Evolutionary conservation across 2,113 vertebrate species (phyloP).

Genomic region (Tinamus guttatus): DNA sequence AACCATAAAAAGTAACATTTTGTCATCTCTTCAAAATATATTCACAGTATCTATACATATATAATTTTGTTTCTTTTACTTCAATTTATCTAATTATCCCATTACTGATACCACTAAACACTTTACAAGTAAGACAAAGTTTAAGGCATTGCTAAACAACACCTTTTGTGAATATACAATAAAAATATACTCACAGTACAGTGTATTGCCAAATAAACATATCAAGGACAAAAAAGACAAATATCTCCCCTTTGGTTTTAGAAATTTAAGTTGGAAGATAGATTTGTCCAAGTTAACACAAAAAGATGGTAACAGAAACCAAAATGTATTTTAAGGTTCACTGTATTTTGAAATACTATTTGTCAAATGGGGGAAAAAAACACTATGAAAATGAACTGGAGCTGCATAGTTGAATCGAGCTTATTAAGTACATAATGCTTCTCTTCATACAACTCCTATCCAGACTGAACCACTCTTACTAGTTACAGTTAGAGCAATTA

Average conservation of each 20-base stretch:
- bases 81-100: neutral
- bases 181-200: neutral
- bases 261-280: neutral
- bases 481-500: neutral
- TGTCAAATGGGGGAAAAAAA: neutral
- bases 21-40: neutral
- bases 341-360: neutral
- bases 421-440: neutral
- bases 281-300: neutral
- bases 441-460: neutral
- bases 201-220: neutral
- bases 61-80: no score
- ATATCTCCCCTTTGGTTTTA: neutral
- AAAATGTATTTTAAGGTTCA: neutral
- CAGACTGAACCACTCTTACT: neutral
- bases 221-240: neutral
- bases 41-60: accelerated
- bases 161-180: neutral
- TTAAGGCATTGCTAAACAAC: neutral
- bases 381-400: neutral
- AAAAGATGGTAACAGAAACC: neutral
- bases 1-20: neutral
- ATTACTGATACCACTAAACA: neutral
- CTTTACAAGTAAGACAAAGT: neutral
- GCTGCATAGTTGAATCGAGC: neutral